These are phyloP conservation scores for Hippocampus kuda DNA, from an alignment of 2,797 vertebrate genomes.

Conservation along the genomic window DNA sequence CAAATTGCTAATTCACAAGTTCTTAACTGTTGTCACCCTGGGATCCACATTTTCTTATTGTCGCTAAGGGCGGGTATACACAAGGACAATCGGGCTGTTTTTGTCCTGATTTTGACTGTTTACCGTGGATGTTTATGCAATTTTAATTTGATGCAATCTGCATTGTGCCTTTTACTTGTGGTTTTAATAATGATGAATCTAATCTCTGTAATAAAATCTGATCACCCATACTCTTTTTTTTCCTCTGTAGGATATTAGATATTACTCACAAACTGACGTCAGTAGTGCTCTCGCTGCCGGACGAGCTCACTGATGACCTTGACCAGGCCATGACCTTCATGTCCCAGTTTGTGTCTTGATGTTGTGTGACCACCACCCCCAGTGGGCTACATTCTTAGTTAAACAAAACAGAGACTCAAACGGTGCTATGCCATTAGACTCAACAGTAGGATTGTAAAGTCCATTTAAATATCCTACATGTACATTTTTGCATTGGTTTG, in stretches of 20 bases:
- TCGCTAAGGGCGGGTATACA: no score
- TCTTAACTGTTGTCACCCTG: no score
- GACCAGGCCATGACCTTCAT: conserved; percentile 62
- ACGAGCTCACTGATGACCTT: conserved; percentile 69
- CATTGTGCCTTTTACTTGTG: no score
- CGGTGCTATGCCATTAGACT: conserved; percentile 48
- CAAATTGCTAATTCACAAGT: no score
- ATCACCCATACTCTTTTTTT: neutral
- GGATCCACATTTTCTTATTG: no score
- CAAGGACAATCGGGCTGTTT: no score
- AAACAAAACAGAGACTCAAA: conserved; percentile 18
- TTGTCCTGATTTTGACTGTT: no score
- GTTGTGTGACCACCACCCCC: neutral
- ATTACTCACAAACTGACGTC: conserved; percentile 64
- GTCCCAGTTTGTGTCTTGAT: conserved; percentile 50
- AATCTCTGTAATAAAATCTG: no score
- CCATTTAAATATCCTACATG: conserved; percentile 18
- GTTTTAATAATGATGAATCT: no score
- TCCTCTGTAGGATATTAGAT: conserved; percentile 63
- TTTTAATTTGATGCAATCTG: no score
- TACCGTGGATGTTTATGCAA: no score
- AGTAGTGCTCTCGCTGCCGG: conserved; percentile 60
- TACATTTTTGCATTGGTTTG: conserved; percentile 20
- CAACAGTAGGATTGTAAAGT: conserved; percentile 11
- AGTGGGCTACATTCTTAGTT: neutral